Base-by-base conservation (phyloP, 2,888 invertebrate species). In the Parthenolecanium corni region DNA sequence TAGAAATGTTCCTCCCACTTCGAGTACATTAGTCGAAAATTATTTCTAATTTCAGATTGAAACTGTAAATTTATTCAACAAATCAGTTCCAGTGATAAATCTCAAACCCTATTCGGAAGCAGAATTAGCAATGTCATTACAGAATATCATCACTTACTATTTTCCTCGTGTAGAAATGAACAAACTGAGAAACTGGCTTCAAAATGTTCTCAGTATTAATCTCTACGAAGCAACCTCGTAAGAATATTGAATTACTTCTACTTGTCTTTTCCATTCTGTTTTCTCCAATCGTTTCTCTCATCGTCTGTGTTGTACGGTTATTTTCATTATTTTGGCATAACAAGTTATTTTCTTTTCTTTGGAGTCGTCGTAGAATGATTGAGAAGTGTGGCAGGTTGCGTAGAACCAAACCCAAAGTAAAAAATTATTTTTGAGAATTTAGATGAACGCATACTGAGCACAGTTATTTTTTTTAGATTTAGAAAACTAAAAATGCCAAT, bases 31-130 rank as follows among this genome's bases (percentile, higher is more conserved):
- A 38, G 38, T 38, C 38, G 38, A 6, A 38, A 38, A 6, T 12
- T 38, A 52, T 12, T 64, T 49, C 47, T 36, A 71, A 20, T 73
- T 72, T 36, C 75, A 82, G 79, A 79, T 89, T 52, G 87, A 88
- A 71, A 86, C 86, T 72, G 87, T 86, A 44, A 78, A 85, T 66
- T 84, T 90, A 62, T 86, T 86, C 71, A 85, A 84, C 71, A 84
- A 84, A 70, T 81, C 87, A 80, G 84, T 90, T 69, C 86, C 86
- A 61, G 89, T 88, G 75, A 88, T 91, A 72, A 90, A 90, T 75
- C 84, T 86, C 75, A 88, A 89, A 77, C 86, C 89, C 16, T 88
- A 84, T 76, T 82, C 84, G 68, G 86, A 86, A 73, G 81, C 83
- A 21, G 89, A 89, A 73, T 79, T 87, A 70, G 77, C 89, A 71